phyloP scores from a whole-genome alignment of 2,797 vertebrate genomes.

The Antennarius maculatus region DNA sequence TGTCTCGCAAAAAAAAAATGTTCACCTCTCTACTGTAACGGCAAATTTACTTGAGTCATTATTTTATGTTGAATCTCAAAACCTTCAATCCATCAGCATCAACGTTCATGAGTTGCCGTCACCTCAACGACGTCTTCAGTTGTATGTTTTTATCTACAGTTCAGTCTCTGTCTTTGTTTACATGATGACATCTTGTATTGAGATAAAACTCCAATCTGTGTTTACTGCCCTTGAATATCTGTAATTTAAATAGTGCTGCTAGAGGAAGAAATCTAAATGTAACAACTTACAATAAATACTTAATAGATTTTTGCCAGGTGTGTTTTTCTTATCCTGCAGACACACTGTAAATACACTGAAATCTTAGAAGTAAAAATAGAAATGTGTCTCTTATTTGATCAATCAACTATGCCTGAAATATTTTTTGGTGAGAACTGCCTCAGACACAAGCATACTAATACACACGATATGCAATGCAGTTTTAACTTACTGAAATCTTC shows the following conservation, averaged over 20 bases:
- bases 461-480: too few species aligned
- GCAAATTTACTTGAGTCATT: slow-evolving; percentile 30
- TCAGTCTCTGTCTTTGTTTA: slow-evolving; percentile 77
- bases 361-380: too few species aligned
- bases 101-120: slow-evolving; percentile 34
- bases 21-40: slow-evolving; percentile 51
- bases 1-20: slow-evolving; percentile 44
- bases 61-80: slow-evolving; percentile 26
- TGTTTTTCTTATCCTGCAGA: slow-evolving; percentile 57
- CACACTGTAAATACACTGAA: neutral
- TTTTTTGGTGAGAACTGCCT: too few species aligned
- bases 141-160: slow-evolving; percentile 65
- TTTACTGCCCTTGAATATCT: slow-evolving; percentile 82
- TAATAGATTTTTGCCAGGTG: slow-evolving; percentile 80
- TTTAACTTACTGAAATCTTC: too few species aligned
- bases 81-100: slow-evolving; percentile 49
- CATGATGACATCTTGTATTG: slow-evolving; percentile 72
- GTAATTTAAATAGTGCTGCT: slow-evolving; percentile 84
- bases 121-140: slow-evolving; percentile 46
- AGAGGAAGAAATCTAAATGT: slow-evolving; percentile 81
- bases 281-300: slow-evolving; percentile 84
- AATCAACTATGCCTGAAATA: too few species aligned
- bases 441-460: too few species aligned
- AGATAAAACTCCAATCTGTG: slow-evolving; percentile 67
- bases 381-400: too few species aligned